A percentile compares a stretch with the other conserved stretches of the same genome.
Evolutionary conservation across 2,797 vertebrate species (phyloP).

Genomic region (Eidolon dupreanum): DNA sequence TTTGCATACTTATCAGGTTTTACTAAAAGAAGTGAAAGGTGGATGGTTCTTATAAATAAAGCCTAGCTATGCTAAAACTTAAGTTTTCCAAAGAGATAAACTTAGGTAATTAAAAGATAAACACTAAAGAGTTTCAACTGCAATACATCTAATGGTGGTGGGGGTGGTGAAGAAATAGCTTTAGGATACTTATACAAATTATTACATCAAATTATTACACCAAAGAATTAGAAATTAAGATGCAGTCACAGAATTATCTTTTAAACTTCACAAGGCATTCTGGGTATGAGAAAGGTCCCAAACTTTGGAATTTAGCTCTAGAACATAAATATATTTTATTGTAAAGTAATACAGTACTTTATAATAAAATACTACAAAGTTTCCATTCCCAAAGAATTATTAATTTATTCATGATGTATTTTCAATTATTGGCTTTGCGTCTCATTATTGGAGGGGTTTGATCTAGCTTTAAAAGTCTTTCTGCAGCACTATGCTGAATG

Average conservation of each 20-base stretch:
- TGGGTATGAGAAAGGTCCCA: background rate
- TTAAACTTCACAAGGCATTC: constrained; percentile 17
- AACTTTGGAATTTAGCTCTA: constrained; percentile 14
- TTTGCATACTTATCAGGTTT: background rate
- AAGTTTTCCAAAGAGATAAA: background rate
- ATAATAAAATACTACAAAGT: background rate
- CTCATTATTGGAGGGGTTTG: constrained; percentile 38
- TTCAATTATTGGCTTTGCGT: constrained; percentile 40
- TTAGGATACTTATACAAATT: background rate
- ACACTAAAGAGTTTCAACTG: background rate
- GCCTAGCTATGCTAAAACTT: background rate
- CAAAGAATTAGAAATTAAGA: constrained; percentile 15
- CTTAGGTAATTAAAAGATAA: background rate
- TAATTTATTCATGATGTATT: constrained; percentile 46
- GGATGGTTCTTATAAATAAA: background rate
- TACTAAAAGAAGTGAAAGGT: background rate
- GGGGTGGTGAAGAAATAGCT: background rate
- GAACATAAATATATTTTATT: constrained; percentile 42
- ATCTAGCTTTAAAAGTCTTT: constrained; percentile 35
- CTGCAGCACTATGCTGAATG: background rate
- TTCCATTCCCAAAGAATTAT: background rate
- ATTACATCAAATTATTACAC: background rate
- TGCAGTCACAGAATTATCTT: background rate
- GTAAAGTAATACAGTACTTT: background rate
- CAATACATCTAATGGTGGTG: background rate